Evolutionary conservation across 2,113 vertebrate genomes (phyloP).

Genomic region (Galbula dea): DNA sequence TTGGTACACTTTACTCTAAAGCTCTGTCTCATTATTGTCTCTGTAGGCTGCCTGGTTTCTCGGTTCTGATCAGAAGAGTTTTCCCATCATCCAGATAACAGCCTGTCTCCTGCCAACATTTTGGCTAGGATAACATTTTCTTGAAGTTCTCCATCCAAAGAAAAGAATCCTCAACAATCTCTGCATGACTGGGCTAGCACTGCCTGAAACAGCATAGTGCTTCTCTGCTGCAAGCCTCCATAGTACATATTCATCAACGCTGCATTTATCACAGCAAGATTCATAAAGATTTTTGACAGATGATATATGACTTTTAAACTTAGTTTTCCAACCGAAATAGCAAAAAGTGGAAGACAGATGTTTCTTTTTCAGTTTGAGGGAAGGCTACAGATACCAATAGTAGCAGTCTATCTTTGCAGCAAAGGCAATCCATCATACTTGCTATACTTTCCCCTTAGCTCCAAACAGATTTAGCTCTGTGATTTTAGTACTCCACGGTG

Average conservation of each 20-base stretch:
- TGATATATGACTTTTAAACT: background rate
- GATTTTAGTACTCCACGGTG: background rate
- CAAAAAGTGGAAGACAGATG: background rate
- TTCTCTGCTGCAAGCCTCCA: background rate
- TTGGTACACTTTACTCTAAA: background rate
- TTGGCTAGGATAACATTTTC: background rate
- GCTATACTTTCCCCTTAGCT: background rate
- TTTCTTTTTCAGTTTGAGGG: background rate
- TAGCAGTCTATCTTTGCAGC: background rate
- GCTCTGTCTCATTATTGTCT: background rate
- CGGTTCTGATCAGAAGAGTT: background rate
- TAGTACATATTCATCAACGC: background rate
- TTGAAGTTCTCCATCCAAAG: background rate
- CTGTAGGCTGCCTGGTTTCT: background rate
- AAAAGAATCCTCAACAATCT: background rate
- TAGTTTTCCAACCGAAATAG: background rate
- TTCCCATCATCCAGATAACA: background rate
- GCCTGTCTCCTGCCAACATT: background rate
- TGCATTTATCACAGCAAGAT: background rate
- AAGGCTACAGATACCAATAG: background rate
- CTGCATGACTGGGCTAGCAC: background rate
- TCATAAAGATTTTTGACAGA: background rate
- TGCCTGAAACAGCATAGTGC: background rate
- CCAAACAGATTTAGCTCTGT: accelerated
- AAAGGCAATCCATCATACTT: background rate